A percentile compares a stretch with the other conserved stretches of the same genome.
These are phyloP conservation scores for Spinibarbus caldwelli DNA, from an alignment of 2,797 vertebrate species.

Conservation along the genomic window DNA sequence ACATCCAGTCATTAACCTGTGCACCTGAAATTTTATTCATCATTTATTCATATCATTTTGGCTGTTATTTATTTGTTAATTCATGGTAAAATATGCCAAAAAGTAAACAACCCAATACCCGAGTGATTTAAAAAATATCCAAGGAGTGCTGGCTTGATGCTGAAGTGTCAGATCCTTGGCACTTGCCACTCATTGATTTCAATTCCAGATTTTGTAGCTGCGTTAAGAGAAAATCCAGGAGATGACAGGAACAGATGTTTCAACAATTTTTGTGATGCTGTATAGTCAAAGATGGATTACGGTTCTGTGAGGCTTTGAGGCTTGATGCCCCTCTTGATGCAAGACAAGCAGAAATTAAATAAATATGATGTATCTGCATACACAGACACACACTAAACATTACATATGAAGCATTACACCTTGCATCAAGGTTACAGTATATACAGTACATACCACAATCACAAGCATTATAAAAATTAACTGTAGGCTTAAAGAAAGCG, in stretches of 20 bases:
- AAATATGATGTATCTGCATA: not conserved
- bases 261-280: not conserved
- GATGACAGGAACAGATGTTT: conserved; percentile 6
- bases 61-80: conserved; percentile 1
- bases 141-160: not conserved
- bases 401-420: not conserved
- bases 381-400: not conserved
- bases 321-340: not conserved
- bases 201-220: conserved; percentile 6
- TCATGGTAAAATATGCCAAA: conserved; percentile 19
- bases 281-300: conserved; percentile 3
- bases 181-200: not conserved
- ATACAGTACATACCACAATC: not conserved
- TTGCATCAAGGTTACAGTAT: not conserved
- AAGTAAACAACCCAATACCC: not conserved
- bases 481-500: not conserved
- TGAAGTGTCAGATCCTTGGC: not conserved
- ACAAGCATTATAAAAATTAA: not conserved
- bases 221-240: not conserved
- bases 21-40: not conserved
- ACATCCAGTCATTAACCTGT: not conserved
- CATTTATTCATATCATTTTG: not conserved
- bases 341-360: not conserved
- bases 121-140: not conserved
- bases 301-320: not conserved